Evolutionary conservation across 1,140 invertebrate genomes (phyloP).

Genomic region (Ganaspis sp.): DNA sequence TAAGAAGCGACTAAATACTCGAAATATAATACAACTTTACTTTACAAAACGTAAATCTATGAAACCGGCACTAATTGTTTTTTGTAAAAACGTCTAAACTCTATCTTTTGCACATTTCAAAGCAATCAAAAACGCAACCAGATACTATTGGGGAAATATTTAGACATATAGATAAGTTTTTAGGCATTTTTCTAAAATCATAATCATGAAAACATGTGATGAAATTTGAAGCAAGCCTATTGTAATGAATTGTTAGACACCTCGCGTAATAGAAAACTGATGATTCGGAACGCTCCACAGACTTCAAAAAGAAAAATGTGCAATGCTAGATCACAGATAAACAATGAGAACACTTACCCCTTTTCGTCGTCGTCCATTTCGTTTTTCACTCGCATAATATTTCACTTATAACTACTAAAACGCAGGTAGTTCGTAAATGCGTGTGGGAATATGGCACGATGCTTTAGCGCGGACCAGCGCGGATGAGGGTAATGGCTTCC

Average conservation of each 20-base stretch:
- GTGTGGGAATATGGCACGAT: slow-evolving; percentile 75
- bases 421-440: slow-evolving; percentile 67
- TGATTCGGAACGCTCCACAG: slow-evolving; percentile 46
- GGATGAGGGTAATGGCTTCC: slow-evolving; percentile 75
- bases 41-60: background rate
- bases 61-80: background rate
- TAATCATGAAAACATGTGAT: background rate
- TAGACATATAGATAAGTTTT: background rate
- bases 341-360: slow-evolving; percentile 67
- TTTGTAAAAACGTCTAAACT: background rate
- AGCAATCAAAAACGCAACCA: background rate
- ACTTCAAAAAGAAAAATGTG: slow-evolving; percentile 20
- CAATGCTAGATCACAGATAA: slow-evolving; percentile 17
- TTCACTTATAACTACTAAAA: slow-evolving; percentile 74
- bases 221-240: background rate
- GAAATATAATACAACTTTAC: background rate
- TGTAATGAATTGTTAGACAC: slow-evolving; percentile 38
- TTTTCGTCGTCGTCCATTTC: slow-evolving; percentile 79
- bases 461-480: slow-evolving; percentile 61
- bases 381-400: slow-evolving; percentile 79
- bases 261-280: slow-evolving; percentile 52
- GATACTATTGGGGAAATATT: background rate
- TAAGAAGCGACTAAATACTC: background rate
- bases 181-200: background rate
- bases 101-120: background rate